Base-by-base conservation (phyloP, 2,113 vertebrate species). In the Caranx melampygus region DNA sequence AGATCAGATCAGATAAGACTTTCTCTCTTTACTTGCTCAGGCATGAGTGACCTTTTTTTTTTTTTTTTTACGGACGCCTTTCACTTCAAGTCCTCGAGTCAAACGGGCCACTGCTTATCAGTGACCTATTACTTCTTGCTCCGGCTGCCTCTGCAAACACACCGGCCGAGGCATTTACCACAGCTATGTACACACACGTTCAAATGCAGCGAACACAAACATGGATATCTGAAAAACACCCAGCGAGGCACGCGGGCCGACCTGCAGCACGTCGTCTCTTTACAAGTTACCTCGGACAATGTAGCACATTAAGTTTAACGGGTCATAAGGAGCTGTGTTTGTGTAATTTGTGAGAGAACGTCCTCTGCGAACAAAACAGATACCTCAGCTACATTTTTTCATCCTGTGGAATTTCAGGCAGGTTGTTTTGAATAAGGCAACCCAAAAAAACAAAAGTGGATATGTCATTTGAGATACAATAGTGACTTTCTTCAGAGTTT, bases 101-200 rank as follows among this genome's bases (percentile, higher is more conserved):
- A 89, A 90, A 88, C 83, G 68, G 84, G 66, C 75, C 78, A 18
- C 74, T 61, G 82, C 89, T 93, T 91, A 93, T 92, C 91, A 81
- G 92, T 91, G 81, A 93, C 89, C 86, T 90, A 91, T 91, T 92
- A 87, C 89, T 82, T 79, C 83, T 91, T 79, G 77, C 71, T 21
- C 72, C 15, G 33, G 80, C 35, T 83, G 81, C 86, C 49, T 88
- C 16, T 0, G 79, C 88, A 92, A 92, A 93, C 90, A 90, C 18
- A 90, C 18, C 64, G 78, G 68, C 73, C 35, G 34, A 74, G 76
- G 78, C 78, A 52, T 87, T 86, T 51, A 49, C 78, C 79, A 55
- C 78, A 83, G 78, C 69, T 66, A 67, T 82, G 88, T 71, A 83
- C 77, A 89, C 85, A 81, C 85, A 81, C 58, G 67, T 60, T 83